Base-by-base conservation (phyloP, 2,888 invertebrate genomes). In the Heliconius erato region DNA sequence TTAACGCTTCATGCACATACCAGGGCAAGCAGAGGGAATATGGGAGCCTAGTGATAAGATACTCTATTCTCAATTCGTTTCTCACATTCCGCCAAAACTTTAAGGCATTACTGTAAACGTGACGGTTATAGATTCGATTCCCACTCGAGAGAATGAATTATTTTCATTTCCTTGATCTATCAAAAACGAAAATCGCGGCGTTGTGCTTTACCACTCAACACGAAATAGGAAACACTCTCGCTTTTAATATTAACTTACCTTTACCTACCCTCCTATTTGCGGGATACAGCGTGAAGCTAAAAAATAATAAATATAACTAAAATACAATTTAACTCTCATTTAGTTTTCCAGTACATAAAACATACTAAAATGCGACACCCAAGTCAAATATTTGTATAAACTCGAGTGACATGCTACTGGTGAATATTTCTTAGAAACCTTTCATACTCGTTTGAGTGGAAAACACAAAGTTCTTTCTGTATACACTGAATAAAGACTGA, bases 371-470 rank as follows among this genome's bases (percentile, higher is more conserved):
- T 59, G 32, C 74, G 59, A 76, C 59, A 76, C 74, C 59, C 23
- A 59, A 76, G 32, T 76, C 74, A 59, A 76, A 76, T 76, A 76
- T 76, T 74, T 76, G 74, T 59, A 59, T 54, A 63, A 63, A 76
- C 59, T 59, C 59, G 32, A n/a, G 72, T 72, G 59, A 76, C 76
- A 76, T 63, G 63, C 76, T 35, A 76, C 26, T 16, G 63, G 59
- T 63, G 76, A 76, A 76, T 76, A 76, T 63, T 76, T 76, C 76
- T 76, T 63, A 76, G 76, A 76, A 72, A 35, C 63, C 35, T 35
- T 40, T 76, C 63, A 76, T 76, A 76, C 14, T 35, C 35, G 35
- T 40, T 76, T 76, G 63, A 76, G 40, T 40, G 35, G 74, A 74
- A 63, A 76, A 63, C 63, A 35, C n/a, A 9, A 76, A 63, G 35